These are phyloP conservation scores for Bradypodion pumilum DNA, from an alignment of 2,797 vertebrate genomes.

Conservation along the genomic window DNA sequence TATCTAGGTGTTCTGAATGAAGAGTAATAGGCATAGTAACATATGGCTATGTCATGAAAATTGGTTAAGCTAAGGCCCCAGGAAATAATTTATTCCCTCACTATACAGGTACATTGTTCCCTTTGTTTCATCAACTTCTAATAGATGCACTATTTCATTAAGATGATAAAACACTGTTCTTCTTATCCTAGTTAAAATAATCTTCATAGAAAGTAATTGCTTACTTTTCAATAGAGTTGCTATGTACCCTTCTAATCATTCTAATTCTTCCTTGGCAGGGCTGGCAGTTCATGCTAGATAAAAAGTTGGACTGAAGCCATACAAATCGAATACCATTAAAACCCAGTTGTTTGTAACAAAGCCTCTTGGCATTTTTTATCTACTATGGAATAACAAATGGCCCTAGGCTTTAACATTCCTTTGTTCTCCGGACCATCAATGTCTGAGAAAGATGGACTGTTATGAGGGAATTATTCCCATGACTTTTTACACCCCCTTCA, in stretches of 20 bases:
- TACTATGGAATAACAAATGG: background rate
- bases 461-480: background rate
- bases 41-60: background rate
- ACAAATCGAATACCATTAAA: slow-evolving; percentile 18
- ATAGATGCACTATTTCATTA: background rate
- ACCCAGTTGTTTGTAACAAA: background rate
- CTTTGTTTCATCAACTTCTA: slow-evolving; percentile 11
- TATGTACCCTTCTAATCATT: slow-evolving; percentile 30
- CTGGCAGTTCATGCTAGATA: background rate
- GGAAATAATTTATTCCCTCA: background rate
- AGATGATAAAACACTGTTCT: slow-evolving; percentile 6
- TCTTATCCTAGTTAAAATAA: slow-evolving; percentile 37
- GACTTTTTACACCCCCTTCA: background rate
- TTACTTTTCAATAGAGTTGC: background rate
- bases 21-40: background rate
- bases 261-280: slow-evolving; percentile 14
- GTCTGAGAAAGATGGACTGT: background rate
- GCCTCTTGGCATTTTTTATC: background rate
- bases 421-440: background rate
- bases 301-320: slow-evolving; percentile 2
- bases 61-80: background rate
- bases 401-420: background rate
- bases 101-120: rapidly evolving
- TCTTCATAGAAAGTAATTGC: background rate
- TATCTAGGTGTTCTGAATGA: background rate